A percentile compares a stretch with the other conserved stretches of the same genome.
These are phyloP conservation scores for Helarctos malayanus DNA, from an alignment of 2,797 vertebrate genomes.

Conservation along the genomic window DNA sequence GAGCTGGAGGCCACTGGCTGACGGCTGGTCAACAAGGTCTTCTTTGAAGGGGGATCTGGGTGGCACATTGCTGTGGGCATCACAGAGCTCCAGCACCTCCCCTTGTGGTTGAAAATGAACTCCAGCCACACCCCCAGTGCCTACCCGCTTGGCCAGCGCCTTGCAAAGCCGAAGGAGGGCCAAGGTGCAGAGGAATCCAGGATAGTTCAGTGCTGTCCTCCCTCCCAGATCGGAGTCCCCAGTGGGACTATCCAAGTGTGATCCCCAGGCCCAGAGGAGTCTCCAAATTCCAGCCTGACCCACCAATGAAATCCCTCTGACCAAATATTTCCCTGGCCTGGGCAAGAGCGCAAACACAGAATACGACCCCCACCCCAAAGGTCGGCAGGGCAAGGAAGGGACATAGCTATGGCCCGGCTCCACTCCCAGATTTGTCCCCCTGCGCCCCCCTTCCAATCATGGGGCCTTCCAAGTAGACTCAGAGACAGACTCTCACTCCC, in stretches of 20 bases:
- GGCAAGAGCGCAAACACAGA: background rate
- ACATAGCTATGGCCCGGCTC: background rate
- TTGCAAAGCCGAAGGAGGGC: background rate
- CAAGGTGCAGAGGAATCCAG: background rate
- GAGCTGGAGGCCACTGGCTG: background rate
- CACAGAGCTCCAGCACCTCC: background rate
- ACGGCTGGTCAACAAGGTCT: background rate
- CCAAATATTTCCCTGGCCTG: too few relatives aligned
- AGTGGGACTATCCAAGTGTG: background rate
- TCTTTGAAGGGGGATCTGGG: background rate
- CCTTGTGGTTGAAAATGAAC: background rate
- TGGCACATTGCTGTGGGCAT: background rate
- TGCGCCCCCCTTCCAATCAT: background rate
- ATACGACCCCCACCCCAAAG: background rate
- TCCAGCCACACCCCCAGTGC: background rate
- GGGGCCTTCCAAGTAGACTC: background rate
- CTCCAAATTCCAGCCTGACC: background rate
- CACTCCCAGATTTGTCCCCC: background rate
- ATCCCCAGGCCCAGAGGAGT: background rate
- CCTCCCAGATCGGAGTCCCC: background rate
- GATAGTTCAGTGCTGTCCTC: background rate
- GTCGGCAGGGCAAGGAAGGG: background rate
- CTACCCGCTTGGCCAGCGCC: background rate
- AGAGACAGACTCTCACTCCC: slow-evolving; percentile 61
- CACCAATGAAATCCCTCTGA: background rate